Evolutionary conservation across 2,113 vertebrate species (phyloP), one percentile per base, ranked within the genome.

Genomic region (Lasiurus cinereus): DNA sequence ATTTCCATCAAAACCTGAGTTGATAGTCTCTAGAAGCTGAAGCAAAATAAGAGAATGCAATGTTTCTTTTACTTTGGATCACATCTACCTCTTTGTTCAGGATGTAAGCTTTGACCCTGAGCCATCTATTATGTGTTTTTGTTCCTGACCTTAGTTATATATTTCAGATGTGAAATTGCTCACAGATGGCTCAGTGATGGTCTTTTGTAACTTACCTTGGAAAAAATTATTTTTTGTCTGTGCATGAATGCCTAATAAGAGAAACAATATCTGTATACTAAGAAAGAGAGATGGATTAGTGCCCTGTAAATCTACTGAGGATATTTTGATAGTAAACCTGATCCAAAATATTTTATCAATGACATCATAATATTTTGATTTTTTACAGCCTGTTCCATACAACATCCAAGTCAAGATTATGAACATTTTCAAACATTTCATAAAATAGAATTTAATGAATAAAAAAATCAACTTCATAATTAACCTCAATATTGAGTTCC

Each of bases 121-220:
- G 82, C 77, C 95, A 92, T 70, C 74, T 66, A 93, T 92, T 95
- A 43, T 78, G 50, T 94, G 67, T 77, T 94, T 96, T 91, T 96
- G 67, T 92, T 90, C 31, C 93, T 94, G 79, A 97, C n/a, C 88
- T 94, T 89, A 24, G 39, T 88, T 82, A 90, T 87, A 72, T 24
- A 88, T 72, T 88, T 95, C 84, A 97, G 72, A 92, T 94, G 76
- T 95, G 59, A 91, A 95, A 94, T 88, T 95, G 67, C 21, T 96
- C 93, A 84, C 95, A 96, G 89, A 91, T 87, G 86, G 80, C 18
- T 94, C 74, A 78, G 69, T 24, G 78, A 95, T 94, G 36, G 67
- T 86, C 59, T 96, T 82, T 86, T 91, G 64, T 89, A 76, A 83
- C 54, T 82, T 83, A 85, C 78, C 48, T 73, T 89, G 56, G 76